phyloP scores from a whole-genome alignment of 2,113 vertebrate species.

The Oncorhynchus tshawytscha region DNA sequence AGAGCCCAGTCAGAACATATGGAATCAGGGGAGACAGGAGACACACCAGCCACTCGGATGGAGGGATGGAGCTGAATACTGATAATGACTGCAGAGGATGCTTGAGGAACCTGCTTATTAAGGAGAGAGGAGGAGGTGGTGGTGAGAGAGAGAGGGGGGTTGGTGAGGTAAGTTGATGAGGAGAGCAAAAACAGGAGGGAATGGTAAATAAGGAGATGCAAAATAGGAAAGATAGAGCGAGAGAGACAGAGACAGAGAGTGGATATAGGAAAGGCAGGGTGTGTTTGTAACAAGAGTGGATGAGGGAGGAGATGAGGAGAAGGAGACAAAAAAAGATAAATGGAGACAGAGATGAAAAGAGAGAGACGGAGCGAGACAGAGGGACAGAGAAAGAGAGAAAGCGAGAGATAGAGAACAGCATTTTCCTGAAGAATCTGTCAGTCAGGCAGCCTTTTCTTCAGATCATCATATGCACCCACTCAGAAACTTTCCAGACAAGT shows the following conservation, averaged over 20 bases:
- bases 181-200: neutral
- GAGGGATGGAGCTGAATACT: slow-evolving; percentile 49
- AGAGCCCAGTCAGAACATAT: slow-evolving; percentile 28
- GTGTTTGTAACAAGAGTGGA: neutral
- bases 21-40: slow-evolving; percentile 32
- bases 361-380: neutral
- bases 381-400: neutral
- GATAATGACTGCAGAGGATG: slow-evolving; percentile 48
- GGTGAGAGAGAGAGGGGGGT: neutral
- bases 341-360: neutral
- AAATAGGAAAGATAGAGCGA: neutral
- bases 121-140: neutral
- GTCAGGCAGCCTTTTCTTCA: neutral
- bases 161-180: neutral
- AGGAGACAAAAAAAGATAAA: neutral
- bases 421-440: neutral
- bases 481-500: no score
- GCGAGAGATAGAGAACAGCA: neutral
- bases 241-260: neutral
- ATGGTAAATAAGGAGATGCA: neutral
- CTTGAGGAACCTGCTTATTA: slow-evolving; percentile 38
- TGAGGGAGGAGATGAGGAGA: neutral
- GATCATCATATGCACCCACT: neutral
- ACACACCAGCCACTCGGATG: slow-evolving; percentile 1
- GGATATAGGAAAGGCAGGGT: neutral